Conservation (phyloP, 2,113 vertebrate species). For the Natator depressus region DNA sequence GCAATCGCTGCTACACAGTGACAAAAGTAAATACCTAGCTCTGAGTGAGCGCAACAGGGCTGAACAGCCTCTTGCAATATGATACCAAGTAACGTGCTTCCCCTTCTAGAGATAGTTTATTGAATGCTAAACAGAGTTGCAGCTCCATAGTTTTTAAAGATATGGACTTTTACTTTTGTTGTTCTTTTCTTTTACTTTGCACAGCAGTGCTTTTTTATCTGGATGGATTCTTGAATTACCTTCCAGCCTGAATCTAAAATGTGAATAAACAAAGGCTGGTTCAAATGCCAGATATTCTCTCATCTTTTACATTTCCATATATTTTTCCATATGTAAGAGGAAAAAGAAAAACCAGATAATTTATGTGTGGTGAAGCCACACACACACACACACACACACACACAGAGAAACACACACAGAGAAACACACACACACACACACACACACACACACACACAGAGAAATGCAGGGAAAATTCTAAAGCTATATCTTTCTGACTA, state of each 20-base stretch:
- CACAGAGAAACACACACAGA: constrained; percentile 25
- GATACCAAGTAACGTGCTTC: constrained; percentile 58
- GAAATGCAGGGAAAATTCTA: constrained; percentile 49
- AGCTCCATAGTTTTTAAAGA: constrained; percentile 12
- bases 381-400: not conserved
- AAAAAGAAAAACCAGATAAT: constrained; percentile 64
- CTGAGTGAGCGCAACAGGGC: constrained; percentile 45
- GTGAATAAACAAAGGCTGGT: not conserved
- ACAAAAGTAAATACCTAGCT: constrained; percentile 69
- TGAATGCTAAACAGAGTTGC: constrained; percentile 49
- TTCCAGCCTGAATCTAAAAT: constrained; percentile 7
- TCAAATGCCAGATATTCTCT: not conserved
- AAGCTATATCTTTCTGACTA: constrained; percentile 54
- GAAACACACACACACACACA: constrained; percentile 49
- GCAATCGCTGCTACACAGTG: constrained; percentile 52
- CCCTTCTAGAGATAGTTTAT: constrained; percentile 57
- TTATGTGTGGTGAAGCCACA: constrained; percentile 68
- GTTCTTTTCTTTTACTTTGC: constrained; percentile 1
- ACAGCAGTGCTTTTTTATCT: not conserved
- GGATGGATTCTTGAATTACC: constrained; percentile 2
- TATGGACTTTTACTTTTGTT: not conserved
- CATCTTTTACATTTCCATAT: not conserved
- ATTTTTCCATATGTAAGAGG: constrained; percentile 29
- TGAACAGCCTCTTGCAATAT: constrained; percentile 64
- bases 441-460: constrained; percentile 2